Evolutionary conservation across 2,888 invertebrate species (phyloP), one percentile per base, ranked within the genome.

Genomic region (Leucoptera coffeella): DNA sequence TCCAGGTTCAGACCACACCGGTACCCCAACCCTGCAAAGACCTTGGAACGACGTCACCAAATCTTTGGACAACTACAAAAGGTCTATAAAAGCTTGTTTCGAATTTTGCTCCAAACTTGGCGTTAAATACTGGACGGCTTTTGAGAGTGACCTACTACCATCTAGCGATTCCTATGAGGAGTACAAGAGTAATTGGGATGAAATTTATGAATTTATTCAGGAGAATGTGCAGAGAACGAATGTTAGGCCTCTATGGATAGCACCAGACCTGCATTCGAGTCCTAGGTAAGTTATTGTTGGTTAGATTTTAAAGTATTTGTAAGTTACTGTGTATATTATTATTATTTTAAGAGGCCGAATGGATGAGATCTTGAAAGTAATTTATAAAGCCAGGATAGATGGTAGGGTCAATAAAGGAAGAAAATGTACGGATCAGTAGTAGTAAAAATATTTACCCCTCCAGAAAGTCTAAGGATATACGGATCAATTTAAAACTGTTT

Each of bases 121-220:
- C 22, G 11, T 27, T 4, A 27, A 27, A 11, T 75, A 75, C 47
- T 81, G 78, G 77, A 76, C 77, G 0, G 79, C 78, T 12, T 76
- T 76, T 35, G 80, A 80, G 41, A 53, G 75, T 1, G 80, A 80
- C 39, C 49, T 81, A 17, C 61, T 78, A 0, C 78, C 79, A 0
- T 61, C 57, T 26, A 58, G 65, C 0, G 71, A 71, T 2, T 71
- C 48, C 22, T 57, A 74, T 44, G 75, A 75, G 9, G 79, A 80
- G 39, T 62, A 56, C 12, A 65, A 67, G 35, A 39, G 47, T 4
- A 59, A 73, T 33, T 69, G 75, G 52, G 80, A 81, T 30, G 76
- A 77, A 28, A 53, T 79, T 1, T 48, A 58, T 2, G 77, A 78
- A 29, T 67, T 74, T 23, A 60, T 78, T 2, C 53, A 52, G 29